phyloP scores from a whole-genome alignment of 2,113 vertebrate species.

The Hippolais icterina region DNA sequence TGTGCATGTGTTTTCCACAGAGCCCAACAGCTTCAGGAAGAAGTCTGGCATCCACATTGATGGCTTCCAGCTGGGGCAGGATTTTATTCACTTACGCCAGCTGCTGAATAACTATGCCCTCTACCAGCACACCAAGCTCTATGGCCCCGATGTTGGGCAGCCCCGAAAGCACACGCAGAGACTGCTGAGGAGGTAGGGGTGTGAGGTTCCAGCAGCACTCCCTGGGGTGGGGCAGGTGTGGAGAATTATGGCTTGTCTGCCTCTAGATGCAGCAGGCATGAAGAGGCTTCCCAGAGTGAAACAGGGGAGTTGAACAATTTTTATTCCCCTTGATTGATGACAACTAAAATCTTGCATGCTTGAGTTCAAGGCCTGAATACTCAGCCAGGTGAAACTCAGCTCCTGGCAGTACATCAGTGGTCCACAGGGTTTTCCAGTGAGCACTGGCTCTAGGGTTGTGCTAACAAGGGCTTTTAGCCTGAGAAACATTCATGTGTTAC shows the following conservation, averaged over 20 bases:
- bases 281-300: neutral
- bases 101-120: slow-evolving; percentile 77
- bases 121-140: slow-evolving; percentile 78
- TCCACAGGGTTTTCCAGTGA: fast-evolving
- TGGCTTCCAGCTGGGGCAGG: slow-evolving; percentile 87
- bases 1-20: slow-evolving; percentile 38
- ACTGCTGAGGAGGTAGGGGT: slow-evolving; percentile 82
- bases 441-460: neutral
- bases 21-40: slow-evolving; percentile 93
- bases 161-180: slow-evolving; percentile 73
- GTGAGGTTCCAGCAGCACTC: neutral
- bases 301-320: neutral
- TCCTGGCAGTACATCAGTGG: neutral
- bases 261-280: no score
- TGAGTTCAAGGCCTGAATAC: neutral
- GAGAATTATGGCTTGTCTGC: fast-evolving
- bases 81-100: slow-evolving; percentile 80
- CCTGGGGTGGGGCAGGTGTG: neutral
- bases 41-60: slow-evolving; percentile 84
- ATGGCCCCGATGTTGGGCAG: slow-evolving; percentile 88
- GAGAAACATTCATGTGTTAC: fast-evolving
- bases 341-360: neutral
- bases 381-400: neutral
- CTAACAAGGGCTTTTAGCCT: neutral
- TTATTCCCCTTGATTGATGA: neutral